Conservation (phyloP, 2,113 vertebrate genomes). For the Centropus bengalensis region DNA sequence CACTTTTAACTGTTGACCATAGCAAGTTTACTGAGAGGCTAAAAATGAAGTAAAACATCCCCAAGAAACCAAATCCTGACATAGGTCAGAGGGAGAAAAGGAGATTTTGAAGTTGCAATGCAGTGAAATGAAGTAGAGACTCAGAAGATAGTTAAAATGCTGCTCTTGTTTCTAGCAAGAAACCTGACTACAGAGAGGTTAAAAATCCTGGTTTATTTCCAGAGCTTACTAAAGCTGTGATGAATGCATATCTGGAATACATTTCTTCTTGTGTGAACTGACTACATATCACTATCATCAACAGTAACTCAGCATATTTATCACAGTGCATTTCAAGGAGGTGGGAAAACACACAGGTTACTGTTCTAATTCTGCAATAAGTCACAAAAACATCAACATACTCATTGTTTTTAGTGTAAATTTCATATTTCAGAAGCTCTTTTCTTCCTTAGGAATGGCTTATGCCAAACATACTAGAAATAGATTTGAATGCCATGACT, state of each 20-base stretch:
- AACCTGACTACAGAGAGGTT: not conserved
- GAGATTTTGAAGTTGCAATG: not conserved
- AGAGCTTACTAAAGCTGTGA: conserved; percentile 26
- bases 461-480: conserved; percentile 32
- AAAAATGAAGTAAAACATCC: not conserved
- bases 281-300: conserved; percentile 48
- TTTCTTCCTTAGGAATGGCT: not conserved
- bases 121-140: conserved; percentile 9
- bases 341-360: not conserved
- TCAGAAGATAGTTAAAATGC: conserved; percentile 52
- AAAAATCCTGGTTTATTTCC: conserved; percentile 38
- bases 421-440: conserved; percentile 3
- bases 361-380: conserved; percentile 12
- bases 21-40: not conserved
- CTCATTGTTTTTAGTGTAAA: conserved; percentile 29
- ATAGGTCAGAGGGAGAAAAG: not conserved
- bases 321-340: conserved; percentile 14
- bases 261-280: conserved; percentile 10
- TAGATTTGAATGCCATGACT: conserved; percentile 16
- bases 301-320: conserved; percentile 21
- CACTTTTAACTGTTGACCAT: not conserved
- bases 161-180: conserved; percentile 33
- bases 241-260: conserved; percentile 36
- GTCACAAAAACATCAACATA: not conserved
- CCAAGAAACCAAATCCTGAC: not conserved